Evolutionary conservation across 2,888 invertebrate genomes (phyloP).

Genomic region (Drosophila borborema): DNA sequence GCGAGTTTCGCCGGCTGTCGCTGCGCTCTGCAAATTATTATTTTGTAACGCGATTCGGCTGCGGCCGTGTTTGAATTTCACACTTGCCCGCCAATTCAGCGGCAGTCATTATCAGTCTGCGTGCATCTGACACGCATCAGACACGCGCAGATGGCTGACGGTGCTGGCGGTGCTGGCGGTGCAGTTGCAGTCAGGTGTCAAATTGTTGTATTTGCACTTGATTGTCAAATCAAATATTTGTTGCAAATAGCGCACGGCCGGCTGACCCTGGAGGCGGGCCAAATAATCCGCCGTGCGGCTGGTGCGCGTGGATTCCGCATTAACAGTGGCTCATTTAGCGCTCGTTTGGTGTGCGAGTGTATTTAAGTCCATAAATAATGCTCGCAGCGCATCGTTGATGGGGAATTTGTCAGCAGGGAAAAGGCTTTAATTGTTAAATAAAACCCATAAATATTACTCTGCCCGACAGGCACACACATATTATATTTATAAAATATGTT

Average conservation of each 20-base stretch:
- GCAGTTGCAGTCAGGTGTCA: conserved; percentile 47
- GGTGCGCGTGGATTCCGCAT: not conserved
- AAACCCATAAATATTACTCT: conserved; percentile 19
- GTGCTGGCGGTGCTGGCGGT: not conserved
- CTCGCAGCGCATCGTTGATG: conserved; percentile 10
- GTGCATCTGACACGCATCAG: conserved; percentile 59
- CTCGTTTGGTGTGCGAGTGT: conserved; percentile 31
- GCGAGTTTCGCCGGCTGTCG: conserved; percentile 43
- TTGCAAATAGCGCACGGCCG: conserved; percentile 33
- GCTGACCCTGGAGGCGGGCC: conserved; percentile 2
- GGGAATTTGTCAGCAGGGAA: conserved; percentile 12
- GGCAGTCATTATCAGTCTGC: conserved; percentile 25
- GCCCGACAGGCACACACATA: not conserved
- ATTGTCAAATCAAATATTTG: conserved; percentile 77
- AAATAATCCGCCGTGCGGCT: not conserved
- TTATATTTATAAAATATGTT: conserved; percentile 6
- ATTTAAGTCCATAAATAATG: conserved; percentile 46
- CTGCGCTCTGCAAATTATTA: conserved; percentile 72
- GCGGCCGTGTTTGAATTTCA: conserved; percentile 67
- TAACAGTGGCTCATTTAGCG: conserved; percentile 38
- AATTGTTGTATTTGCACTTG: conserved; percentile 74
- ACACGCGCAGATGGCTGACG: conserved; percentile 30
- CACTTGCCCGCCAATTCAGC: conserved; percentile 47
- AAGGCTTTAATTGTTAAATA: conserved; percentile 26
- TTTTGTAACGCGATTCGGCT: conserved; percentile 70